A percentile compares a stretch with the other conserved stretches of the same genome.
Evolutionary conservation across 2,888 invertebrate genomes (phyloP).

Genomic region (Polydrusus tereticollis): DNA sequence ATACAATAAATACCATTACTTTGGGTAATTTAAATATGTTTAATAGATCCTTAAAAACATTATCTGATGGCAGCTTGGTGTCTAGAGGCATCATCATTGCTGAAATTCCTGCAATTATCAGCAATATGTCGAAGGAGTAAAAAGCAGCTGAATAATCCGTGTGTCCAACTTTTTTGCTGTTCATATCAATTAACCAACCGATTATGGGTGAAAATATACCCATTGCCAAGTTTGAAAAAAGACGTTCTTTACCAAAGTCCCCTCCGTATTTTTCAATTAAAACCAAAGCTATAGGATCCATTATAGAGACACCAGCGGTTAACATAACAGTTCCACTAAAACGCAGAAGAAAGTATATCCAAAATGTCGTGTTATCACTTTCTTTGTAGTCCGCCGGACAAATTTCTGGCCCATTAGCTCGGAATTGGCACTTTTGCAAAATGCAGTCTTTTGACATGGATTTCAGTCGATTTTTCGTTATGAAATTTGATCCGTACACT

Average conservation of each 20-base stretch:
- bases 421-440: slow-evolving; percentile 83
- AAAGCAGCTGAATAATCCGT: slow-evolving; percentile 92
- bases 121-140: slow-evolving; percentile 82
- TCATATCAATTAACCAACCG: slow-evolving; percentile 82
- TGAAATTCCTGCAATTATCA: slow-evolving; percentile 79
- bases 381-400: slow-evolving; percentile 86
- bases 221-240: slow-evolving; percentile 87
- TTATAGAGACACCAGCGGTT: slow-evolving; percentile 87
- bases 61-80: slow-evolving; percentile 82
- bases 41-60: slow-evolving; percentile 80
- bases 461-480: slow-evolving; percentile 72
- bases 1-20: slow-evolving; percentile 84
- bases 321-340: slow-evolving; percentile 86
- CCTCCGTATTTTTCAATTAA: slow-evolving; percentile 88
- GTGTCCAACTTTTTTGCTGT: slow-evolving; percentile 76
- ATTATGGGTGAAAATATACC: slow-evolving; percentile 86
- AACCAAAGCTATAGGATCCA: slow-evolving; percentile 89
- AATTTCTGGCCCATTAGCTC: slow-evolving; percentile 80
- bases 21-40: slow-evolving; percentile 84
- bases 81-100: slow-evolving; percentile 85
- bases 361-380: slow-evolving; percentile 83
- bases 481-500: slow-evolving; percentile 77
- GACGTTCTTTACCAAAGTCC: slow-evolving; percentile 84
- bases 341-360: slow-evolving; percentile 84
- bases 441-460: slow-evolving; percentile 79